phyloP scores from a whole-genome alignment of 1,140 invertebrate genomes.

The Heliconius hewitsoni region DNA sequence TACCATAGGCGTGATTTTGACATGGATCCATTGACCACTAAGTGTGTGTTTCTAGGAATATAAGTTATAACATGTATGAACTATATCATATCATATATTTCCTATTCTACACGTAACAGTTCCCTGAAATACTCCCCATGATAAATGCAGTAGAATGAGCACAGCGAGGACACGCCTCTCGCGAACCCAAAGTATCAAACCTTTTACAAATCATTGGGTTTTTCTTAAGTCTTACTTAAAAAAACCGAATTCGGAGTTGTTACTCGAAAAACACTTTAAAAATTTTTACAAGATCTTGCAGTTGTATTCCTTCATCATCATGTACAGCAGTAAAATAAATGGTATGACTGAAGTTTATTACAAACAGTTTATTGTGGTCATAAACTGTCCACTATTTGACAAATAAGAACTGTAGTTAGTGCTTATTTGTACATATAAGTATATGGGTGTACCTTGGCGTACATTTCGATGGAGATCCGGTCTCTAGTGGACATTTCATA shows the following conservation, averaged over 20 bases:
- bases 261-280: neutral
- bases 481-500: no score
- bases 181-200: no score
- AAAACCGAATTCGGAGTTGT: neutral
- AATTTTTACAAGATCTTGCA: neutral
- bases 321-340: slow-evolving; percentile 6
- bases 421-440: neutral
- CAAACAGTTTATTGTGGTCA: slow-evolving; percentile 25
- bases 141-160: no score
- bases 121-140: no score
- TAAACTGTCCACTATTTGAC: slow-evolving; percentile 20
- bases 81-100: no score
- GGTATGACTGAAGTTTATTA: slow-evolving; percentile 21
- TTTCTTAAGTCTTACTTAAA: neutral
- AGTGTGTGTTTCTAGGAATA: no score
- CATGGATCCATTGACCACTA: no score
- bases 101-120: no score
- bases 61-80: no score
- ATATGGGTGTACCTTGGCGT: neutral
- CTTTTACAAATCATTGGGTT: no score
- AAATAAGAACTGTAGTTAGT: neutral
- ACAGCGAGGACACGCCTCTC: no score
- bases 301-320: neutral
- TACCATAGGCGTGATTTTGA: no score
- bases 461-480: neutral